Conservation (phyloP, 2,113 vertebrate species). For the Cochlearius cochlearius region DNA sequence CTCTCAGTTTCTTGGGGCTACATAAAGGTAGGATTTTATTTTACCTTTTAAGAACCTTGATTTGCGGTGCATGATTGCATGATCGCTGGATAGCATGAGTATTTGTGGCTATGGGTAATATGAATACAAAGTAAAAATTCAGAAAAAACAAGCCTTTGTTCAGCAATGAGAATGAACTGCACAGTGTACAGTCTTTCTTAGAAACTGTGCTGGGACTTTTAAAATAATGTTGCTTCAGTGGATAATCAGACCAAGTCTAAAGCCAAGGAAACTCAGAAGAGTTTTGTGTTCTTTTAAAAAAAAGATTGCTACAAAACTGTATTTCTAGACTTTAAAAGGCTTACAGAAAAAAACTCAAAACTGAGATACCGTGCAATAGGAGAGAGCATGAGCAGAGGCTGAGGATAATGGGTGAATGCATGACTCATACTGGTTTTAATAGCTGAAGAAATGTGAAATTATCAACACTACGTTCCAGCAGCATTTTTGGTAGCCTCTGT, state of each 20-base stretch:
- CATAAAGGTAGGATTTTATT: conserved; percentile 92
- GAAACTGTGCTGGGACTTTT: background rate
- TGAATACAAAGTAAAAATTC: background rate
- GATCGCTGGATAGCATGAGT: background rate
- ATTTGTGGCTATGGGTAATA: background rate
- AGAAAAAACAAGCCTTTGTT: background rate
- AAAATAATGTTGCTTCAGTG: background rate
- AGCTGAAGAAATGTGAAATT: conserved; percentile 16
- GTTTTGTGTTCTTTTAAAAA: background rate
- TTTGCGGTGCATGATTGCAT: conserved; percentile 31
- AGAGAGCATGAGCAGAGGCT: background rate
- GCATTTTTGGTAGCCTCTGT: background rate
- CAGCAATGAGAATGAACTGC: background rate
- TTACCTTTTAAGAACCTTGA: conserved; percentile 32
- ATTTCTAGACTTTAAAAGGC: background rate
- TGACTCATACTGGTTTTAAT: background rate
- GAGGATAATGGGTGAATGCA: background rate
- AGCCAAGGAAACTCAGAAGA: background rate
- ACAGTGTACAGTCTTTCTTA: background rate
- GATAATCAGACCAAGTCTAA: background rate
- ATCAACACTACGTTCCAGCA: background rate
- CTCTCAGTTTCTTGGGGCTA: conserved; percentile 98
- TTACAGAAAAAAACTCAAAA: background rate
- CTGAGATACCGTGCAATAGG: background rate
- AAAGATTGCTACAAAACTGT: background rate